Evolutionary conservation across 1,140 invertebrate species (phyloP).

Genomic region (Drosophila ohnishii): DNA sequence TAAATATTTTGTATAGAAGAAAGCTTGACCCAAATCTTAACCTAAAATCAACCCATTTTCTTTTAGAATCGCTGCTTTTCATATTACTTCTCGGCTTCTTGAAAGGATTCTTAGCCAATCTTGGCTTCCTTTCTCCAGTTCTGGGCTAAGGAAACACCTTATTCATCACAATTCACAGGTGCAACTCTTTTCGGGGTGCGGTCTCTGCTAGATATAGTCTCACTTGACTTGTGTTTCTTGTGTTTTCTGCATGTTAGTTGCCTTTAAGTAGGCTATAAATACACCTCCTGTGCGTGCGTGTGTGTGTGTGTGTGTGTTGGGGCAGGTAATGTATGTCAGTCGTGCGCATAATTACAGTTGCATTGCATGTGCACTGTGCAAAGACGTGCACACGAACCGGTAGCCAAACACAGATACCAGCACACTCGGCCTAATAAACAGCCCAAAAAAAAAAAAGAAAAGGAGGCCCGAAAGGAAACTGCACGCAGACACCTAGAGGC

Average conservation of each 20-base stretch:
- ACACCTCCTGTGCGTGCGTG: conserved; percentile 25
- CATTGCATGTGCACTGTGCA: conserved; percentile 60
- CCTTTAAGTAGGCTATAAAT: conserved; percentile 74
- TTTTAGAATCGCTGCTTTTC: conserved; percentile 2
- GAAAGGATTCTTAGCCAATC: background rate
- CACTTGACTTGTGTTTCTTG: conserved; percentile 27
- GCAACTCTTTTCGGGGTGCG: conserved; percentile 10
- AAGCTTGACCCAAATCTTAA: background rate
- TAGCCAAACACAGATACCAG: conserved; percentile 32
- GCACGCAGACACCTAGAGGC: background rate
- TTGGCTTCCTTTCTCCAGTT: background rate
- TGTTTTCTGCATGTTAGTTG: conserved; percentile 15
- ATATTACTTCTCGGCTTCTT: background rate
- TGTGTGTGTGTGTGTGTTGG: conserved; percentile 2
- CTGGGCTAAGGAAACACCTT: background rate
- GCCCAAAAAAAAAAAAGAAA: background rate
- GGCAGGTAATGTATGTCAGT: conserved; percentile 66
- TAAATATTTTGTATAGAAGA: background rate
- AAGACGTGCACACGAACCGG: conserved; percentile 44
- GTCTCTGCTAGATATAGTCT: conserved; percentile 19
- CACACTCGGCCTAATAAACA: conserved; percentile 14
- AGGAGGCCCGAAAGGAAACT: conserved; percentile 14
- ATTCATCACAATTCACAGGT: conserved; percentile 6
- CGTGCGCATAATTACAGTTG: conserved; percentile 75
- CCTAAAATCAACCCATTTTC: conserved; percentile 12